These are phyloP conservation scores for Zoroaster sp. DNA, from an alignment of 53 echinoderm and acorn worm genomes.

Conservation along the genomic window DNA sequence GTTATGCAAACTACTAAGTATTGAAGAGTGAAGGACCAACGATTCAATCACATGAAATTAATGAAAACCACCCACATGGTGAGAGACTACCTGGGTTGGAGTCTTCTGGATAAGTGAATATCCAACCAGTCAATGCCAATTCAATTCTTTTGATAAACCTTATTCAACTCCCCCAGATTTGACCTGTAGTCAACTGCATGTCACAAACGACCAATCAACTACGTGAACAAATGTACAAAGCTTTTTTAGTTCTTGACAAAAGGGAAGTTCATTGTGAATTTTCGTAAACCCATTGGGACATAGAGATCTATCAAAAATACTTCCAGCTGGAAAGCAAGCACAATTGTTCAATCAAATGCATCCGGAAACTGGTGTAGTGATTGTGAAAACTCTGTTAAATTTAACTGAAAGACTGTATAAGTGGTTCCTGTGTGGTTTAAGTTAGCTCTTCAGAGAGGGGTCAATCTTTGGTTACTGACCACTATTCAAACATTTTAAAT, in stretches of 20 bases:
- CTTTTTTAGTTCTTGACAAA: neutral
- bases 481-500: neutral
- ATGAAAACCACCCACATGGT: constrained; percentile 19
- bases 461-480: constrained; percentile 39
- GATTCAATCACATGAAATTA: neutral
- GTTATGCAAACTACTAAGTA: neutral
- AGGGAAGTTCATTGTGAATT: constrained; percentile 16
- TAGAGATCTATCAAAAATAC: neutral
- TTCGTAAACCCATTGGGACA: neutral
- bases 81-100: neutral
- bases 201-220: constrained; percentile 27
- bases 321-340: neutral
- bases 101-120: neutral
- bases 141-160: neutral
- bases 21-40: neutral
- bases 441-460: neutral
- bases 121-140: neutral
- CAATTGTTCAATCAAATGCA: constrained; percentile 30
- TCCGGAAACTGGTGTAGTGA: constrained; percentile 17
- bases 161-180: neutral
- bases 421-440: constrained; percentile 14
- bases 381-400: neutral
- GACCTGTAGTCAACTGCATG: neutral
- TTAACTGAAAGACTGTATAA: neutral
- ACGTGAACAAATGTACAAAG: constrained; percentile 24